Percentiles rank a stretch among this genome's conserved stretches.
Conservation (phyloP, 2,797 vertebrate genomes). For the Chelidonichthys spinosus region DNA sequence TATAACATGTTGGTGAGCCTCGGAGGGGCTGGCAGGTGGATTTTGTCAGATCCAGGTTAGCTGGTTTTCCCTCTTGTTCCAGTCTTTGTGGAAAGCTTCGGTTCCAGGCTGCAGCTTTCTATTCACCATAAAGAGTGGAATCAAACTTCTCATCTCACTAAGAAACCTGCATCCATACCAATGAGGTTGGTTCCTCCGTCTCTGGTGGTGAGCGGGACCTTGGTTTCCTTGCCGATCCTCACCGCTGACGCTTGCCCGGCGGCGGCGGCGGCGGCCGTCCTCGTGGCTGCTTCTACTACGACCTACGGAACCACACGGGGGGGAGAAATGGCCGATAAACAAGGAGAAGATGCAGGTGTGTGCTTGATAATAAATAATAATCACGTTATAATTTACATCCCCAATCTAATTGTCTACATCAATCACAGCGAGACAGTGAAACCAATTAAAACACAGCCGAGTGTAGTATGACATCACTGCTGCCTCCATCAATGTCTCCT, state of each 20-base stretch:
- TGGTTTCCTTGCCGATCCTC: slow-evolving; percentile 81
- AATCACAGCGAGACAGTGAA: slow-evolving; percentile 27
- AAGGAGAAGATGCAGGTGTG: neutral
- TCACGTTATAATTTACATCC: slow-evolving; percentile 24
- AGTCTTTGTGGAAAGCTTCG: neutral
- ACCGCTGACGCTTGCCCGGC: slow-evolving; percentile 63
- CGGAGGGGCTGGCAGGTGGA: neutral
- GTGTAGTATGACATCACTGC: slow-evolving; percentile 13
- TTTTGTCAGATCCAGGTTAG: neutral
- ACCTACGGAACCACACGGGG: slow-evolving; percentile 77
- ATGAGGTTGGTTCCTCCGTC: slow-evolving; percentile 89
- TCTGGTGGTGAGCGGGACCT: slow-evolving; percentile 86
- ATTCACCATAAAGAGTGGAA: neutral
- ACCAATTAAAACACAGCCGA: slow-evolving; percentile 36
- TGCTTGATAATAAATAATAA: slow-evolving; percentile 30
- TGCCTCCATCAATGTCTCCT: neutral
- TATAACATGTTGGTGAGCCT: neutral
- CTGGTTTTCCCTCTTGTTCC: neutral
- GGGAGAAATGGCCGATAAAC: slow-evolving; percentile 10
- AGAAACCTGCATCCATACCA: slow-evolving; percentile 78
- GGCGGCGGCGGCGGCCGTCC: slow-evolving; percentile 67
- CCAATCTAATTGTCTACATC: slow-evolving; percentile 36
- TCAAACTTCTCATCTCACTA: neutral
- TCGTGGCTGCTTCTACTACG: slow-evolving; percentile 76
- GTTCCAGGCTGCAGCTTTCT: neutral